Evolutionary conservation across 2,797 vertebrate genomes (phyloP), one percentile per base, ranked within the genome.

Genomic region (Bryconaethiops microstoma): DNA sequence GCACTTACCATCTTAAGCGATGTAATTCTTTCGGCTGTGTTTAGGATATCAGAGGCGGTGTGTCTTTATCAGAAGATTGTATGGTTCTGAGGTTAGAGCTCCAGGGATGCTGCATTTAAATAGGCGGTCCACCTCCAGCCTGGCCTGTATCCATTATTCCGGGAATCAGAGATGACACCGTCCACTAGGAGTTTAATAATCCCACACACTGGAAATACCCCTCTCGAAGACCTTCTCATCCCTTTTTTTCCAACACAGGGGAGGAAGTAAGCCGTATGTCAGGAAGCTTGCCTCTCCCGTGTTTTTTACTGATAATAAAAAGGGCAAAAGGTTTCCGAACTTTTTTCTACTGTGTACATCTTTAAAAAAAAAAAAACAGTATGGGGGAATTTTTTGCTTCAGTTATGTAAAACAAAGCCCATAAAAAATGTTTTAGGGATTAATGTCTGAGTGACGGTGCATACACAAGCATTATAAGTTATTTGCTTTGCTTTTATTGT

Each of bases 1-100:
- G 29, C 25, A 86, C 92, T 89, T 74, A 94, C 94, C 93, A 92
- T 94, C 86, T 2, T 86, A 2, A 50, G 12, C 62, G 39, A 65
- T 60, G 64, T 45, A 71, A 68, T 29, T 17, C 76, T 76, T 29
- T 48, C 0, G 16, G 12, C 5, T 8, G 21, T 73, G 7, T 35
- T 85, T 19, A 35, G 29, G 79, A 9, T 80, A 54, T 12, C 42
- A 25, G 45, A 25, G 59, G 19, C 16, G 62, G 13, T 48, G 7
- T 39, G 67, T 35, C 48, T 64, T 59, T 19, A 50, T 77, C 21
- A 54, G 7, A 54, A 7, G 59, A 50, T 48, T 82, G 10, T 55
- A 1, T 3, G 63, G 79, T 54, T 88, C 52, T 90, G 88, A 10
- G 69, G 0, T 16, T 17, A 65, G 63, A 9, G 8, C 83, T 19